Evolutionary conservation across 2,888 invertebrate species (phyloP).

Genomic region (Cryptus armator): DNA sequence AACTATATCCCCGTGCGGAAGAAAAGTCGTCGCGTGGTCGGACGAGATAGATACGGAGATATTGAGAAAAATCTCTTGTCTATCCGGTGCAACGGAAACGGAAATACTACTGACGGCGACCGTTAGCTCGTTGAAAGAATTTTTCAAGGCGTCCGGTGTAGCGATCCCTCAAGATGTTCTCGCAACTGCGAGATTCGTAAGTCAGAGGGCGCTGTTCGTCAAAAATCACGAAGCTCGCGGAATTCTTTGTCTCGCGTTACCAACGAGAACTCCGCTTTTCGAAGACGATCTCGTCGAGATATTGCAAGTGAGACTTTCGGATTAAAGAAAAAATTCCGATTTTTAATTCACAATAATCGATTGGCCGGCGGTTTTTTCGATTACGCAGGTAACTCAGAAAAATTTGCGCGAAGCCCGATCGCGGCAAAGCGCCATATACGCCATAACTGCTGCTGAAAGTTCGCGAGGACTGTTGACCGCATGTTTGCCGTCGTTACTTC

Average conservation of each 20-base stretch:
- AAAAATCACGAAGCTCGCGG: slow-evolving; percentile 86
- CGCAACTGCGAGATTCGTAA: slow-evolving; percentile 88
- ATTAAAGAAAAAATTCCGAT: slow-evolving; percentile 2
- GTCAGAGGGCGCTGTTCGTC: slow-evolving; percentile 87
- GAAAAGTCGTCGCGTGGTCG: slow-evolving; percentile 91
- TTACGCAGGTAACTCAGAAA: slow-evolving; percentile 81
- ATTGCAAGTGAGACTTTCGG: slow-evolving; percentile 75
- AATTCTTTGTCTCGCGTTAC: slow-evolving; percentile 89
- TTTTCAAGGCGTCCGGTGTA: slow-evolving; percentile 87
- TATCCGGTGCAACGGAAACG: slow-evolving; percentile 88
- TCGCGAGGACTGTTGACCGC: slow-evolving; percentile 88
- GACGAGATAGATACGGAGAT: slow-evolving; percentile 87
- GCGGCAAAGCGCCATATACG: slow-evolving; percentile 86
- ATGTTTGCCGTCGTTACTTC: slow-evolving; percentile 87
- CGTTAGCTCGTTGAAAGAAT: slow-evolving; percentile 88
- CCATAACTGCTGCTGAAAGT: slow-evolving; percentile 86
- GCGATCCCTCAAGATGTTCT: slow-evolving; percentile 87
- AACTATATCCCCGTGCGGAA: slow-evolving; percentile 89
- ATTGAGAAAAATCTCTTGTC: slow-evolving; percentile 87
- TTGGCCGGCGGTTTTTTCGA: slow-evolving; percentile 7
- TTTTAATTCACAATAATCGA: not conserved
- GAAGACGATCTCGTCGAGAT: slow-evolving; percentile 83
- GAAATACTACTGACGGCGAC: slow-evolving; percentile 89
- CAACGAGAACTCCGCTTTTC: slow-evolving; percentile 85
- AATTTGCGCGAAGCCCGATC: slow-evolving; percentile 85